These are phyloP conservation scores for Gorilla gorilla DNA, from an alignment of 2,113 vertebrate genomes.

Conservation along the genomic window DNA sequence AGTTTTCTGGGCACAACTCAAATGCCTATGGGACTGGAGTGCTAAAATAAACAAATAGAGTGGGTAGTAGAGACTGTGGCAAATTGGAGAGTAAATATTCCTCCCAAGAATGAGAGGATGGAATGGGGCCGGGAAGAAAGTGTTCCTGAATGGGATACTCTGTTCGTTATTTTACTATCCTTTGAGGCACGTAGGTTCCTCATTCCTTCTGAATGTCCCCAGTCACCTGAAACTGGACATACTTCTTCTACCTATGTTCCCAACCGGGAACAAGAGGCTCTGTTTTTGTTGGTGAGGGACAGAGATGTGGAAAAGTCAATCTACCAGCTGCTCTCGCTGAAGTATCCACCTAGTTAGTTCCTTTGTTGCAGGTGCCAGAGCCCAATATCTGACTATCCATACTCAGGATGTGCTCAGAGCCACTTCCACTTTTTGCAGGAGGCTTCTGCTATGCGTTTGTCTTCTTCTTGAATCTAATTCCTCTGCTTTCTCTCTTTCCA, in stretches of 20 bases:
- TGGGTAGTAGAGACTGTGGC: not conserved
- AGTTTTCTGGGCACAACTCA: not conserved
- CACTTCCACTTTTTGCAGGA: not conserved
- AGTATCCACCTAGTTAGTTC: not conserved
- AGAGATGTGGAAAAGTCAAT: not conserved
- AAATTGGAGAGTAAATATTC: not conserved
- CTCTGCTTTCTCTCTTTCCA: not conserved
- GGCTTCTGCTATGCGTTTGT: not conserved
- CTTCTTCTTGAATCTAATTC: not conserved
- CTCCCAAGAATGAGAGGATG: not conserved
- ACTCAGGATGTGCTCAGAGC: not conserved
- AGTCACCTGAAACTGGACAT: not conserved
- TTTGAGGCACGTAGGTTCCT: not conserved
- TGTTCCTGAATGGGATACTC: not conserved
- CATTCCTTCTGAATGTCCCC: not conserved
- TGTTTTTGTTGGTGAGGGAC: not conserved
- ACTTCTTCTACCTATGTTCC: not conserved
- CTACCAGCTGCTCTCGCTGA: not conserved
- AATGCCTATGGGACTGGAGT: not conserved
- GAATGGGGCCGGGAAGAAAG: not conserved
- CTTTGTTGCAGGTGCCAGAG: not conserved
- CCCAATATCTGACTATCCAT: no score
- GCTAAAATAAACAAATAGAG: not conserved
- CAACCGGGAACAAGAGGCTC: not conserved
- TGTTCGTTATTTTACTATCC: not conserved